Percentiles rank a stretch among this genome's conserved stretches.
phyloP scores from a whole-genome alignment of 2,797 vertebrate genomes.

The Pseudochromis fuscus region DNA sequence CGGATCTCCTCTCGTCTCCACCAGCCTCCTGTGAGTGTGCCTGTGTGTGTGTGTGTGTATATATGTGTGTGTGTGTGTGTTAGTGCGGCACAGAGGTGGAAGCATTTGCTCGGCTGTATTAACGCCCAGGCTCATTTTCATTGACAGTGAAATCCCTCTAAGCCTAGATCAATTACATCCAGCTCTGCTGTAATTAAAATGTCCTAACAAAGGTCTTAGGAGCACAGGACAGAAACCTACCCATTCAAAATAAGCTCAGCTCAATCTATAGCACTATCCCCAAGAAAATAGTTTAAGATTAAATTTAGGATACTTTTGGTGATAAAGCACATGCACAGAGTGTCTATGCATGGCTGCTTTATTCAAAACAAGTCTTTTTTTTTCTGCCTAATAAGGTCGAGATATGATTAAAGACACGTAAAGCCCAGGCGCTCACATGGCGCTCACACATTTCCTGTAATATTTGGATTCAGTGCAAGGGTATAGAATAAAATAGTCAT shows the following conservation, averaged over 20 bases:
- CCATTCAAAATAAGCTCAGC: slow-evolving; percentile 72
- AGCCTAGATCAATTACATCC: slow-evolving; percentile 86
- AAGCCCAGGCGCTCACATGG: slow-evolving; percentile 15
- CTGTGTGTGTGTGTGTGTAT: too few species aligned
- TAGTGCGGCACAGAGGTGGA: slow-evolving; percentile 69
- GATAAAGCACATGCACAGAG: slow-evolving; percentile 28
- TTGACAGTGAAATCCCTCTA: slow-evolving; percentile 84
- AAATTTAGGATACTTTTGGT: slow-evolving; percentile 44
- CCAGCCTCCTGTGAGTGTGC: slow-evolving; percentile 5
- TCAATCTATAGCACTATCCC: slow-evolving; percentile 73
- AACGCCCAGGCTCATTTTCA: slow-evolving; percentile 80
- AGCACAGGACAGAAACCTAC: slow-evolving; percentile 75
- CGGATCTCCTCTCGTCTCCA: slow-evolving; percentile 39
- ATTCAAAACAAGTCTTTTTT: slow-evolving; percentile 30
- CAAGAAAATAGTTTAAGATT: slow-evolving; percentile 60
- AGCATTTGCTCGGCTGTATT: slow-evolving; percentile 78
- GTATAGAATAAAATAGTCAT: slow-evolving; percentile 40
- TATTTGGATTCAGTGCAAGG: slow-evolving; percentile 23
- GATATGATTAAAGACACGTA: slow-evolving; percentile 40
- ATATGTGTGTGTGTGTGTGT: slow-evolving; percentile 36
- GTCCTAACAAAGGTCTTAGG: slow-evolving; percentile 84
- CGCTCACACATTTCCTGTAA: slow-evolving; percentile 19
- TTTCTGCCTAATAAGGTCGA: slow-evolving; percentile 48
- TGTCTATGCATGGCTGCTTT: slow-evolving; percentile 16
- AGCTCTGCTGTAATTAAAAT: slow-evolving; percentile 87